A percentile compares a stretch with the other conserved stretches of the same genome.
Conservation (phyloP, 2,797 vertebrate genomes). For the Siniperca scherzeri region DNA sequence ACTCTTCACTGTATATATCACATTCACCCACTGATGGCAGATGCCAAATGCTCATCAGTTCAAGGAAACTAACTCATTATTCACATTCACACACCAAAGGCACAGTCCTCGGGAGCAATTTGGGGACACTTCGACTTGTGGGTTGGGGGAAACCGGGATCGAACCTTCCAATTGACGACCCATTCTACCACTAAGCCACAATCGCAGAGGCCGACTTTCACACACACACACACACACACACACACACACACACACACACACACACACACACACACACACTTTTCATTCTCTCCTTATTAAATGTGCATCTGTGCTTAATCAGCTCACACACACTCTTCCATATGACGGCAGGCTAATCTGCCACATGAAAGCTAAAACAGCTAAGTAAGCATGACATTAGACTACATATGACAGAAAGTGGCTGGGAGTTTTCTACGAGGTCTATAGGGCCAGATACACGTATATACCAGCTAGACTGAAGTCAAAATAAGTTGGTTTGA, state of each 20-base stretch:
- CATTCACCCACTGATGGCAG: too few species aligned
- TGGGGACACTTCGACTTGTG: too few species aligned
- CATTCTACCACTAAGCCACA: too few species aligned
- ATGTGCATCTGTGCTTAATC: constrained; percentile 47
- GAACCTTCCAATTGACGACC: too few species aligned
- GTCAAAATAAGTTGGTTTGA: background rate
- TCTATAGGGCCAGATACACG: background rate
- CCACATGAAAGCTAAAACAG: constrained; percentile 35
- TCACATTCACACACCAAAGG: too few species aligned
- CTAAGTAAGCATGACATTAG: constrained; percentile 59
- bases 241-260: too few species aligned
- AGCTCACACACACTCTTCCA: constrained; percentile 35
- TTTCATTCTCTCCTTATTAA: constrained; percentile 39
- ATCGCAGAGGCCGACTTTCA: background rate
- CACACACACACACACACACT: background rate
- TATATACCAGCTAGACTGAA: background rate
- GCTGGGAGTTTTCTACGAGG: background rate
- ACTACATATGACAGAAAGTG: constrained; percentile 34
- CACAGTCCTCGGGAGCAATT: too few species aligned
- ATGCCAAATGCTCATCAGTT: too few species aligned
- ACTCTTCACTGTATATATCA: too few species aligned
- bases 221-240: background rate
- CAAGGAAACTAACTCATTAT: too few species aligned
- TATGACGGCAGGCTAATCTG: constrained; percentile 37
- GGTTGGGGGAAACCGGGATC: too few species aligned